Evolutionary conservation across 2,888 invertebrate genomes (phyloP), one percentile per base, ranked within the genome.

Genomic region (Amiota communis): DNA sequence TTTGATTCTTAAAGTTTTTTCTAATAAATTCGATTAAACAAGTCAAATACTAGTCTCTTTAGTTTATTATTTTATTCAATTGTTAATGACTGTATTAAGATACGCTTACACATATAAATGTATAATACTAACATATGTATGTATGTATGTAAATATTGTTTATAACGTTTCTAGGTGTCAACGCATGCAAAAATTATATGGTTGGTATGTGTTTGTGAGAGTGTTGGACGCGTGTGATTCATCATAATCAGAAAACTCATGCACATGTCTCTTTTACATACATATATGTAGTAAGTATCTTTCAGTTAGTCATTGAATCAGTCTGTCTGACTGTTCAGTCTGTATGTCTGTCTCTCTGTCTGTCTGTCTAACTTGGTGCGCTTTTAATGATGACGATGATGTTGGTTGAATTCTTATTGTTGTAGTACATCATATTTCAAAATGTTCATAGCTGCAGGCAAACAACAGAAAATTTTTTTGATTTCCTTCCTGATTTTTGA

Each of bases 341-440:
- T 6, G 36, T 6, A 2, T 36, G 4, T 36, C 36, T 36, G 6
- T 36, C 36, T 6, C 6, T 36, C 36, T 36, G 36, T 36, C 36
- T 2, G 6, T 36, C 36, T 36, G 3, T 36, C 36, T 36, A 36
- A 36, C 36, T 36, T 36, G 79, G 84, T 81, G 82, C 76, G 80
- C 85, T 77, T 83, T 83, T 83, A 83, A 83, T 83, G 82, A 85
- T 79, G 84, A 47, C n/a, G 64, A n/a, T 64, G 64, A 9, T 36
- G 36, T 4, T 36, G 36, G 36, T 36, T 36, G 6, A 36, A 6
- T 36, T 36, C 36, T 36, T 36, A 36, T 36, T 36, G 36, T 36
- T 36, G 36, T 36, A 36, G 36, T 6, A 36, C 36, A 36, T 36
- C 36, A 36, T 36, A 36, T 51, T 53, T 68, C 67, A 17, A 68